phyloP scores from a whole-genome alignment of 2,113 vertebrate species.

The Salminus brasiliensis region DNA sequence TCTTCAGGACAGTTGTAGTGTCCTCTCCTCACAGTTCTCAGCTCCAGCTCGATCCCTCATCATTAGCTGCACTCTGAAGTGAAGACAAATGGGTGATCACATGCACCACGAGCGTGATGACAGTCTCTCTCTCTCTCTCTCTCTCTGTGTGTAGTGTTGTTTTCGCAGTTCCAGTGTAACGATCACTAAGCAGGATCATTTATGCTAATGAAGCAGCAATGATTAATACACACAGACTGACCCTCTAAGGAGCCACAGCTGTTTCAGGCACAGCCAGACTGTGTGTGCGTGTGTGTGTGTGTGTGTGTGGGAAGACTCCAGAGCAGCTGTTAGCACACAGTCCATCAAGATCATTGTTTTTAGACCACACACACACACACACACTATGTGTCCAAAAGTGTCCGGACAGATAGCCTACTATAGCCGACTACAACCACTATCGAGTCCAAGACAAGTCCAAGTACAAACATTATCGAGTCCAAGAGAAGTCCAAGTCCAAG shows the following conservation, averaged over 20 bases:
- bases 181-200: constrained; percentile 95
- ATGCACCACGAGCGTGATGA: constrained; percentile 73
- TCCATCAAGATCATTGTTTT: constrained; percentile 59
- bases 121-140: constrained; percentile 41
- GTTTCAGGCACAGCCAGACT: constrained; percentile 93
- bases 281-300: constrained; percentile 79
- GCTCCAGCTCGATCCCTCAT: constrained; percentile 74
- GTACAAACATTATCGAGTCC: too few relatives aligned
- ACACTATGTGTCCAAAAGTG: too few relatives aligned
- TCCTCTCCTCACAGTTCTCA: constrained; percentile 37
- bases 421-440: too few relatives aligned
- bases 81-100: constrained; percentile 78
- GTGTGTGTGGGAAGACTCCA: constrained; percentile 75
- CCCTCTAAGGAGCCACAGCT: constrained; percentile 97
- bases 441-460: too few relatives aligned
- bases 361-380: constrained; percentile 53
- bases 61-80: constrained; percentile 69
- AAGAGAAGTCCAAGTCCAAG: too few relatives aligned
- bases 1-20: neutral
- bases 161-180: constrained; percentile 73
- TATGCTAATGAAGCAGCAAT: constrained; percentile 99
- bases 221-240: constrained; percentile 98
- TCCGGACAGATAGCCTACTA: too few relatives aligned
- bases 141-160: constrained; percentile 62
- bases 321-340: constrained; percentile 77